phyloP scores from a whole-genome alignment of 2,888 invertebrate species.

The Caenorhabditis sp. region DNA sequence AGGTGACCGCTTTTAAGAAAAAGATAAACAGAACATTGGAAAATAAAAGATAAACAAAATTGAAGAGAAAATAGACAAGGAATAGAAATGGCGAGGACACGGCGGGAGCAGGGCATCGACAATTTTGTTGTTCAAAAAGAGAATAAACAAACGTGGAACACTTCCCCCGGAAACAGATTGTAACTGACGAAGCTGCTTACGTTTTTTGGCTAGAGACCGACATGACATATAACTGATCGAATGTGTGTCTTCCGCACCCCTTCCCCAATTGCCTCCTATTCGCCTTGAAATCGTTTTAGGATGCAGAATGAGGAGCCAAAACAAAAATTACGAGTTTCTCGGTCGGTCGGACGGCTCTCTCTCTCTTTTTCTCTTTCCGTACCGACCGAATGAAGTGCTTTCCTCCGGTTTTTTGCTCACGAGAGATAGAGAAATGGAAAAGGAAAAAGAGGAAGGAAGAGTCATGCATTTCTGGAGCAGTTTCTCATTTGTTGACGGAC shows the following conservation, averaged over 20 bases:
- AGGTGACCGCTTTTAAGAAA: too few species aligned
- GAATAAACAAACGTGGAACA: constrained; percentile 11
- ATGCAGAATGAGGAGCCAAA: constrained; percentile 10
- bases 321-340: constrained; percentile 28
- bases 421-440: constrained; percentile 11
- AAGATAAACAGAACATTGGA: neutral
- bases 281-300: neutral
- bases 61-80: constrained; percentile 13
- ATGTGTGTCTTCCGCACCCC: neutral
- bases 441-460: constrained; percentile 25
- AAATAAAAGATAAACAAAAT: constrained; percentile 8
- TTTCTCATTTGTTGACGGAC: constrained; percentile 44
- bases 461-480: constrained; percentile 54
- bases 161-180: constrained; percentile 1
- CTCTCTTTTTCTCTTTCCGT: too few species aligned
- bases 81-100: neutral
- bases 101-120: neutral
- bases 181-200: constrained; percentile 12
- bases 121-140: constrained; percentile 14
- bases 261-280: neutral
- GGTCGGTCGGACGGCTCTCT: constrained; percentile 13
- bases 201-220: neutral
- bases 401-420: constrained; percentile 25
- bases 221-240: neutral
- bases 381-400: constrained; percentile 28